Evolutionary conservation across 2,888 invertebrate species (phyloP), one percentile per base, ranked within the genome.

Genomic region (Nomada goodeniana): DNA sequence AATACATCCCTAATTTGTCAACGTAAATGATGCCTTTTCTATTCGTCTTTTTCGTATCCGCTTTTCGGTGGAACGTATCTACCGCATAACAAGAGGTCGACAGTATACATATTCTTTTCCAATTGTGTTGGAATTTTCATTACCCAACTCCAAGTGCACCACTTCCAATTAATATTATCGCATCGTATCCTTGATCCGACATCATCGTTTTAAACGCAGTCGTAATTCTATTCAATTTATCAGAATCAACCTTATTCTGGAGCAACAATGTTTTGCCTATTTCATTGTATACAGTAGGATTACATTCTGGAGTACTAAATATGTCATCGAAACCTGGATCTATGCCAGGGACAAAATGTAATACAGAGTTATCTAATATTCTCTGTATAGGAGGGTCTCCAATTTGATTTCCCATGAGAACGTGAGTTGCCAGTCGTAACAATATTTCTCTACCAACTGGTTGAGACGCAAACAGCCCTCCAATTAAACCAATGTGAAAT

Each of bases 361-460:
- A 92, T 5, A 98, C 97, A 0, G 96, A 95, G 84, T 96, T 96
- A 68, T 96, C 94, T 7, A 98, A 92, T 18, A 98, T 93, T 26
- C 94, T 94, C 57, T 95, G 92, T 83, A 97, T 96, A 0, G 95
- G 92, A 0, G 96, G 96, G 89, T 98, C 96, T 42, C 96, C 96
- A 71, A 96, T 94, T 61, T 95, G 94, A 91, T 96, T 96, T 0
- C 97, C 98, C 71, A 95, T 96, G 36, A 97, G 93, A 26, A 98
- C 94, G 94, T 98, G 98, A 0, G 97, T 95, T 0, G 97, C 97
- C 87, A 99, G 95, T 93, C 98, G 96, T 0, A 98, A 91, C 0
- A 97, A 94, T 79, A 99, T 95, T 94, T 99, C 98, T 72, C 98
- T 96, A 0, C 98, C 98, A 20, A 97, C 94, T 0, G 98, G 97